phyloP scores from a whole-genome alignment of 2,797 vertebrate species.

The Bovichtus diacanthus region DNA sequence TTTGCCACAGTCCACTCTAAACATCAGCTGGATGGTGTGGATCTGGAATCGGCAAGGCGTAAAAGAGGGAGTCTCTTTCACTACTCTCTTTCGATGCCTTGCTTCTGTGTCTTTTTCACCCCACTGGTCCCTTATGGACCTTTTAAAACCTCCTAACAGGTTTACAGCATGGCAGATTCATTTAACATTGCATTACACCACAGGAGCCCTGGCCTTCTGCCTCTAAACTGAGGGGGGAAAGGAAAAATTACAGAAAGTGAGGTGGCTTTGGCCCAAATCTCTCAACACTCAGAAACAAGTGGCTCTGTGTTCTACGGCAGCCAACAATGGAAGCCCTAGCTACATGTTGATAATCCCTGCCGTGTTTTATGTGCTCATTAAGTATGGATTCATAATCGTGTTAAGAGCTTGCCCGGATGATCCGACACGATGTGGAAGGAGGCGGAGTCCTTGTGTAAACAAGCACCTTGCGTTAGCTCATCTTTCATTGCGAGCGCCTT shows the following conservation, averaged over 20 bases:
- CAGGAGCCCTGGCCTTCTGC: constrained; percentile 50
- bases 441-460: constrained; percentile 55
- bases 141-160: constrained; percentile 77
- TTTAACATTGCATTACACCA: constrained; percentile 74
- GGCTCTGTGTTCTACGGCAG: constrained; percentile 35
- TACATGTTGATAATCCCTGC: constrained; percentile 64
- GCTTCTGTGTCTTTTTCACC: constrained; percentile 35
- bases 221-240: constrained; percentile 31
- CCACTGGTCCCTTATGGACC: constrained; percentile 23
- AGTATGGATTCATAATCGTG: constrained; percentile 72
- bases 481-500: constrained; percentile 38
- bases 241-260: constrained; percentile 54
- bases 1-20: constrained; percentile 8
- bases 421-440: constrained; percentile 38
- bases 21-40: constrained; percentile 41
- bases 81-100: constrained; percentile 42
- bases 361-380: constrained; percentile 73
- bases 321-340: constrained; percentile 50
- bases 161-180: constrained; percentile 77
- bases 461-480: constrained; percentile 53
- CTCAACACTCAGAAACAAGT: constrained; percentile 60
- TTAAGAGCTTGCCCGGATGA: constrained; percentile 65
- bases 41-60: constrained; percentile 47
- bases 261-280: constrained; percentile 49
- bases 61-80: constrained; percentile 38